phyloP scores from a whole-genome alignment of 2,113 vertebrate genomes.

The Cheirogaleus medius region DNA sequence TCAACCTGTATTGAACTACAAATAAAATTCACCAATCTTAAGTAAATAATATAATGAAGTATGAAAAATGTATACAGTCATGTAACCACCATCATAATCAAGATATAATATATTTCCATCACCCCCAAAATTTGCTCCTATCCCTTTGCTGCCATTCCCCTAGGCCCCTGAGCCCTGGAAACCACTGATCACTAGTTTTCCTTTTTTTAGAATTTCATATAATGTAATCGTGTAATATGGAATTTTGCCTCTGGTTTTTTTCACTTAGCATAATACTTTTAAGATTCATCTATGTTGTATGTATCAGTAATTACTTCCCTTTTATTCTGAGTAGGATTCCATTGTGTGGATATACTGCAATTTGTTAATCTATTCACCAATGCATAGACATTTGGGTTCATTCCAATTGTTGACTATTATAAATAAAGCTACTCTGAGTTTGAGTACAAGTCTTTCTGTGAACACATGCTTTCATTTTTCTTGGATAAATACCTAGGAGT shows the following conservation, averaged over 20 bases:
- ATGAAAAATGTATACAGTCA: not conserved
- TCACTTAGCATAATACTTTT: not conserved
- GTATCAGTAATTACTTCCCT: not conserved
- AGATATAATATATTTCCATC: not conserved
- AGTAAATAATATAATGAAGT: not conserved
- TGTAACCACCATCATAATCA: not conserved
- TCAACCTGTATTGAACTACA: not conserved
- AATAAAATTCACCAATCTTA: not conserved
- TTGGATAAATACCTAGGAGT: not conserved
- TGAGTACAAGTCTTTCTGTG: not conserved
- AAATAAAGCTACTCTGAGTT: not conserved
- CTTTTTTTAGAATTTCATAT: not conserved
- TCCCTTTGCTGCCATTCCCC: not conserved
- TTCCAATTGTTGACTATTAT: not conserved
- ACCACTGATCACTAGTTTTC: not conserved
- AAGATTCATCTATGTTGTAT: not conserved
- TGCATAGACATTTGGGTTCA: not conserved
- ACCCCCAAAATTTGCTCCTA: not conserved
- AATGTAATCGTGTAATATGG: not conserved
- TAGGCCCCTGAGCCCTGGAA: not conserved
- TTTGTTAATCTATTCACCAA: not conserved
- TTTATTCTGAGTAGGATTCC: not conserved
- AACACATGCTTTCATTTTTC: not conserved
- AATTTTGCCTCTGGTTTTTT: not conserved
- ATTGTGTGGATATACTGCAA: not conserved